A percentile compares a stretch with the other conserved stretches of the same genome.
Evolutionary conservation across 1,140 invertebrate genomes (phyloP).

Genomic region (Tetramorium parvispinum): DNA sequence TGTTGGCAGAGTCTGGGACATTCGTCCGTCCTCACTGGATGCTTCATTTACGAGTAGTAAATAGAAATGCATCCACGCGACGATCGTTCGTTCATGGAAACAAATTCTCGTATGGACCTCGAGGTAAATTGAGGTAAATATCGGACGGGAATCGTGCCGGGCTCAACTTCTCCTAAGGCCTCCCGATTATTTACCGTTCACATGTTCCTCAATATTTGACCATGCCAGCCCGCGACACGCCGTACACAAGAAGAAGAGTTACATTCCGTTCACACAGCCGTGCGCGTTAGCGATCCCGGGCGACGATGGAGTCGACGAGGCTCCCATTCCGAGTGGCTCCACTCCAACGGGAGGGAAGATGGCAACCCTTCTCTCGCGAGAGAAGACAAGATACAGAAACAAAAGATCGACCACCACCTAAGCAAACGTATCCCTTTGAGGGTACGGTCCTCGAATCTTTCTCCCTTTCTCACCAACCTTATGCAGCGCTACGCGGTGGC

Average conservation of each 20-base stretch:
- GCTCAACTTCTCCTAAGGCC: conserved; percentile 23
- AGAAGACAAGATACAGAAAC: conserved; percentile 70
- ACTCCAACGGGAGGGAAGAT: conserved; percentile 40
- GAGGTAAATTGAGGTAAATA: conserved; percentile 54
- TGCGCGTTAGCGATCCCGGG: background rate
- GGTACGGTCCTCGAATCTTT: conserved; percentile 50
- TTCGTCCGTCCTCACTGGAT: background rate
- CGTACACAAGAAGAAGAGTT: conserved; percentile 47
- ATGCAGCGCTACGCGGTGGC: conserved; percentile 59
- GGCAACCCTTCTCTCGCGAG: conserved; percentile 39
- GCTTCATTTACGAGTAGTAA: conserved; percentile 44
- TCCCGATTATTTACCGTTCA: conserved; percentile 70
- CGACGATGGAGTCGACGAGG: conserved; percentile 30
- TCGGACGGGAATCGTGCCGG: background rate
- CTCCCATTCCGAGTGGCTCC: conserved; percentile 36
- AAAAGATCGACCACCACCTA: conserved; percentile 68
- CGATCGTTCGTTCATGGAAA: conserved; percentile 43
- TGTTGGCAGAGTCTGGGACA: no score
- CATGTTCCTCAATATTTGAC: conserved; percentile 68
- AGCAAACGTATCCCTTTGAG: conserved; percentile 64
- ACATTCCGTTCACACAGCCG: conserved; percentile 27
- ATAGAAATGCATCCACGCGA: conserved; percentile 39
- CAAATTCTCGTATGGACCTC: conserved; percentile 16
- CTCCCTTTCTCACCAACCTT: conserved; percentile 29
- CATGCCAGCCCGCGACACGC: background rate